These are phyloP conservation scores for Caenorhabditis auriculariae DNA, from an alignment of 2,888 invertebrate genomes.

Conservation along the genomic window DNA sequence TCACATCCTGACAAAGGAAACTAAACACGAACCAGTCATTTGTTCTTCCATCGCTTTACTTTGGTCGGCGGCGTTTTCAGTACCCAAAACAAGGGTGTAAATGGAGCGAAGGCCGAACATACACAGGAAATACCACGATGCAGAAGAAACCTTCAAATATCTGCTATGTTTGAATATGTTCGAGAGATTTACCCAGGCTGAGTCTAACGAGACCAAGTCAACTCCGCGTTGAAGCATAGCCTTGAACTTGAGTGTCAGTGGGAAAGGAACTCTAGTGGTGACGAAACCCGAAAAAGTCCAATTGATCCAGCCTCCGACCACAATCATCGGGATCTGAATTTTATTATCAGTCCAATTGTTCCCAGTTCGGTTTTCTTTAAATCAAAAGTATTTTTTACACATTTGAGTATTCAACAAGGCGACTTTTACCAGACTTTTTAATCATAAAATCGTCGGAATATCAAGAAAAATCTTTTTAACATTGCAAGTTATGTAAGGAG, in stretches of 20 bases:
- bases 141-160: conserved; percentile 74
- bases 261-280: conserved; percentile 99
- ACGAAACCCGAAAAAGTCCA: conserved; percentile 99
- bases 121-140: conserved; percentile 99
- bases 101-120: conserved; percentile 97
- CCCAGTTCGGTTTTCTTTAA: too few species aligned
- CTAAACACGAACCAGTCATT: conserved; percentile 75
- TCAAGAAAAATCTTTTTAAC: too few species aligned
- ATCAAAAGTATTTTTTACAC: not conserved
- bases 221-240: conserved; percentile 98
- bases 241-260: conserved; percentile 93
- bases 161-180: not conserved
- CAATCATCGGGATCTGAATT: conserved; percentile 76
- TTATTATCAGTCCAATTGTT: too few species aligned
- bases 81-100: conserved; percentile 92
- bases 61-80: conserved; percentile 79
- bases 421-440: not conserved
- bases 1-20: too few species aligned
- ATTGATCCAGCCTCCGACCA: conserved; percentile 99
- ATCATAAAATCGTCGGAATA: too few species aligned
- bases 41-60: conserved; percentile 83
- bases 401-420: not conserved
- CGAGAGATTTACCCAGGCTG: conserved; percentile 81
- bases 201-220: conserved; percentile 89
- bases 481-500: too few species aligned